Base-by-base conservation (phyloP, 2,113 vertebrate genomes). In the Kryptolebias marmoratus region DNA sequence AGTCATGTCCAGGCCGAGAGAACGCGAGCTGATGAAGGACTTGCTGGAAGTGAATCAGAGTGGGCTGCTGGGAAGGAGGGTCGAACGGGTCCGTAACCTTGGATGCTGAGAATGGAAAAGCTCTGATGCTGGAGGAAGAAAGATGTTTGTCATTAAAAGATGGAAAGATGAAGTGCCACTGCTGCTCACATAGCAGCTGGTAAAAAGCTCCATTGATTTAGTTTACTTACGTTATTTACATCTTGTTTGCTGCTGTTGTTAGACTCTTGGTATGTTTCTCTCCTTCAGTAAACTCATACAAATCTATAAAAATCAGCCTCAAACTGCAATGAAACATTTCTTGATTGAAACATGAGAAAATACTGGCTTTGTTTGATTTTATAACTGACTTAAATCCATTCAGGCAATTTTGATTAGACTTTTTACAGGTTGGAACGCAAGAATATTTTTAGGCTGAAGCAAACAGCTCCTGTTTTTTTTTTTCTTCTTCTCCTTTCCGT, bases 11-110 rank as follows among this genome's bases (percentile, higher is more conserved):
- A 7, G 64, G 27, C 80, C 14, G 53, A 61, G 72, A 65, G 61
- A 48, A 70, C 0, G 2, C 14, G 13, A 82, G 53, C 16, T 30
- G 11, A 16, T 57, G 66, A 65, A 64, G 60, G 79, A 65, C 71
- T 79, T 68, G 12, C 67, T 68, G 79, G 75, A 79, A 80, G 77
- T 75, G 79, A 84, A 16, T 79, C 68, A 64, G 50, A 71, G 60
- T 4, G 0, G 50, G 54, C 18, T 80, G 71, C 82, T 56, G 52
- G 71, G 74, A 81, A 86, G 44, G 52, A 73, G 13, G 63, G 14
- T 49, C 18, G 57, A 62, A 49, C 18, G 53, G n/a, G 71, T 64
- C 70, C 22, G 44, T 22, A 28, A 42, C 49, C 55, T 45, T 48
- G 36, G 50, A 58, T 56, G 57, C 8, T 58, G 57, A 53, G 47